Evolutionary conservation across 2,888 invertebrate species (phyloP), one percentile per base, ranked within the genome.

Genomic region (Diadegma fenestrale): DNA sequence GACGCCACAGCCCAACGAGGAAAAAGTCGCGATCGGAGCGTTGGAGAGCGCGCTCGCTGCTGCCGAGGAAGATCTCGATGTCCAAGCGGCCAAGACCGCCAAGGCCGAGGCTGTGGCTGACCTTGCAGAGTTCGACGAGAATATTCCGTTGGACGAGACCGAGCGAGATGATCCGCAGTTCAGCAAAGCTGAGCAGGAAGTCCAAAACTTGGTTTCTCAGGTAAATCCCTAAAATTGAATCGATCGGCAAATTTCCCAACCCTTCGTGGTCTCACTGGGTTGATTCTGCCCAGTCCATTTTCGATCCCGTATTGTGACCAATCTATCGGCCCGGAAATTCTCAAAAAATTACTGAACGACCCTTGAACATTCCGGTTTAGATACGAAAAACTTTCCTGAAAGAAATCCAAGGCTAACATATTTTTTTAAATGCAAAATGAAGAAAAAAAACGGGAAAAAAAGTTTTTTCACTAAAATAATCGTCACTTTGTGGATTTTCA

Each of bases 1-100:
- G 5, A 66, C 63, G 63, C 90, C 83, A 71, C 89, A 88, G 22
- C 88, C 90, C 14, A 88, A 89, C 0, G 95, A 96, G 45, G 96
- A 96, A 64, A 96, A 96, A 89, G 93, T 94, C 7, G 96, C 96
- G 0, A 94, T 96, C 77, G 96, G 96, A 26, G 96, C 95, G 12
- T 95, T 97, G 85, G 98, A 98, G 94, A 95, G 94, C 89, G 99
- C 98, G 66, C 95, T 99, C 86, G 98, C 98, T 33, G 97, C 98
- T 76, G 98, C 97, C 72, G 99, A 99, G 94, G 99, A 99, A 94
- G 99, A 98, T 93, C 97, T 97, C 82, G 99, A 99, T 94, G 98
- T 98, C 26, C 96, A 97, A 89, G 99, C 99, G 10, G 98, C 98
- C 0, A 96, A 96, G 90, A 97, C 97, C 0, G 98, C 98, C 3